Conservation (phyloP, 2,113 vertebrate species). For the Hippolais icterina region DNA sequence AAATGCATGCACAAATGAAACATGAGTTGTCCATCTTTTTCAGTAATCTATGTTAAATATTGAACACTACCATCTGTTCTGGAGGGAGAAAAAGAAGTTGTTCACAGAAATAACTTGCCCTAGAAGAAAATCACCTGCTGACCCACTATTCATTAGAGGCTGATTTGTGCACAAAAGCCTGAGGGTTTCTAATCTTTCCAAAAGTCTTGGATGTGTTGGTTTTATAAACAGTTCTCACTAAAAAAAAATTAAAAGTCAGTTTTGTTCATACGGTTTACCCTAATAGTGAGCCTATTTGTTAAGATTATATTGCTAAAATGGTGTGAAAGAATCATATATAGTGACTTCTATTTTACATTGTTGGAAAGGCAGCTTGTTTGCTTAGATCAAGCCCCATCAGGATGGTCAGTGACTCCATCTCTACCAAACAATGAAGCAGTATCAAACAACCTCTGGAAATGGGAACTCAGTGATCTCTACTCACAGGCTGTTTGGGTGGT, state of each 20-base stretch:
- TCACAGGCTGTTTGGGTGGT: neutral
- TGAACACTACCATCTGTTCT: slow-evolving; percentile 24
- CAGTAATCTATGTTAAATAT: neutral
- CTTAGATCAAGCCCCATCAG: neutral
- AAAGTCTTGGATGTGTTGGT: neutral
- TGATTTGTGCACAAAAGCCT: neutral
- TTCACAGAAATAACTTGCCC: neutral
- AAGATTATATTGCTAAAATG: neutral
- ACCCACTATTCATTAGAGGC: neutral
- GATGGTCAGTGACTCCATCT: neutral
- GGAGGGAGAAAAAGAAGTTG: neutral
- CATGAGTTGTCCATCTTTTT: neutral
- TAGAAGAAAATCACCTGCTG: slow-evolving; percentile 30
- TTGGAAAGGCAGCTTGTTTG: neutral
- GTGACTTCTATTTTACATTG: neutral
- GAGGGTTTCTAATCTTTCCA: neutral
- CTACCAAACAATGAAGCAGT: neutral
- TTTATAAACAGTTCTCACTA: neutral
- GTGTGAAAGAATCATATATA: neutral
- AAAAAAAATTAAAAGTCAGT: neutral
- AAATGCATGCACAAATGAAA: neutral
- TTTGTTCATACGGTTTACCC: neutral
- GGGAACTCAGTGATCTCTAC: neutral
- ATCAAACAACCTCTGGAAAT: neutral
- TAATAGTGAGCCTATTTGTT: neutral